These are phyloP conservation scores for Synodontis membranacea DNA, from an alignment of 2,113 vertebrate species.

Conservation along the genomic window DNA sequence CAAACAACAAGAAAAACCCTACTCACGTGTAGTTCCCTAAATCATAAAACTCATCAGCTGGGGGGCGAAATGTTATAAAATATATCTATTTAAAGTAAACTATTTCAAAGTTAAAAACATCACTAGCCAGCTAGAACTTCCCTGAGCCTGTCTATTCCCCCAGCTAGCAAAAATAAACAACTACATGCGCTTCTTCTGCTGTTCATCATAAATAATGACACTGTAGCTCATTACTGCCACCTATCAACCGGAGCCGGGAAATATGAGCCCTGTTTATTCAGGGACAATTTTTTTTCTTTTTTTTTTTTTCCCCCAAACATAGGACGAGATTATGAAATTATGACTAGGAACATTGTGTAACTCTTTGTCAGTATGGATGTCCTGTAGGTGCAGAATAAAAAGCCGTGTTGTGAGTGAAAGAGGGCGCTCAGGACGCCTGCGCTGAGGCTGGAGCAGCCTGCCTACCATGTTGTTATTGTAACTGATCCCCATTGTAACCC, in stretches of 20 bases:
- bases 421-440: conserved; percentile 36
- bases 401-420: background rate
- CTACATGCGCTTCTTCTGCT: background rate
- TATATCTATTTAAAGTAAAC: background rate
- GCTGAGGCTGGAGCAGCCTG: conserved; percentile 23
- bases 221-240: conserved; percentile 33
- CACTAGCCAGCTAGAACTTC: background rate
- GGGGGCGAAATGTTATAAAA: background rate
- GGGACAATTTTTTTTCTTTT: background rate
- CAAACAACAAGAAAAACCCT: background rate
- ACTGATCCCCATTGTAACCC: conserved; percentile 40
- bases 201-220: background rate
- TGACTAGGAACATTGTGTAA: background rate
- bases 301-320: no score
- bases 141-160: no score
- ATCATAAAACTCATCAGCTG: conserved; percentile 12
- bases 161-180: background rate
- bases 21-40: conserved; percentile 32
- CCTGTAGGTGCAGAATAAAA: background rate
- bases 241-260: background rate
- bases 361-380: background rate
- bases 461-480: conserved; percentile 47
- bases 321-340: background rate
- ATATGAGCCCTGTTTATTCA: background rate
- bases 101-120: background rate